Conservation (phyloP, 2,113 vertebrate species). For the Orycteropus afer region DNA sequence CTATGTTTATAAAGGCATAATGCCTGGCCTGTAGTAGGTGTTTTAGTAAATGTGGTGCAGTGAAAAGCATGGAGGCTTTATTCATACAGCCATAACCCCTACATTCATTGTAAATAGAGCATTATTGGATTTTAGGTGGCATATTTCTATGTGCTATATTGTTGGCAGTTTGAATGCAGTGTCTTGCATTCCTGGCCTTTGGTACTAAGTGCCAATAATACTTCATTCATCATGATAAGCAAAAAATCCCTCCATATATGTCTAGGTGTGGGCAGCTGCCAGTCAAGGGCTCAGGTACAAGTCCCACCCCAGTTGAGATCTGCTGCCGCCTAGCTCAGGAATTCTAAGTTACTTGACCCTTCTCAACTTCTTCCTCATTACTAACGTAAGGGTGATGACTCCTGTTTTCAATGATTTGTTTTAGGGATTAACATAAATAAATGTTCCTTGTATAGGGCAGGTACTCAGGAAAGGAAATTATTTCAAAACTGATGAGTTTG, state of each 20-base stretch:
- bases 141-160: too few species aligned
- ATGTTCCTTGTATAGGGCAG: not conserved
- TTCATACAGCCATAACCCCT: too few species aligned
- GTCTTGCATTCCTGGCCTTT: not conserved
- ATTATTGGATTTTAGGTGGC: too few species aligned
- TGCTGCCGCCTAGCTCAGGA: not conserved
- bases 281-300: not conserved
- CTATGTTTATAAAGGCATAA: not conserved
- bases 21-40: not conserved
- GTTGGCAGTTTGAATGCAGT: not conserved
- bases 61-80: not conserved
- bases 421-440: slow-evolving; percentile 23
- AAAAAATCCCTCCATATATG: not conserved
- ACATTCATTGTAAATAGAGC: too few species aligned
- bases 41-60: not conserved
- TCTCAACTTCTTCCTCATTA: too few species aligned
- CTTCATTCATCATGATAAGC: not conserved
- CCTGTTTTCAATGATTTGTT: too few species aligned
- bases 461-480: not conserved
- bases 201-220: not conserved
- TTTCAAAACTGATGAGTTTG: not conserved
- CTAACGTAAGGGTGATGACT: too few species aligned
- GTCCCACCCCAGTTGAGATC: not conserved
- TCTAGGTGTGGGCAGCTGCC: not conserved
- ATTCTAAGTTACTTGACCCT: too few species aligned